Evolutionary conservation across 1,140 invertebrate species (phyloP).

Genomic region (Sinonovacula constricta): DNA sequence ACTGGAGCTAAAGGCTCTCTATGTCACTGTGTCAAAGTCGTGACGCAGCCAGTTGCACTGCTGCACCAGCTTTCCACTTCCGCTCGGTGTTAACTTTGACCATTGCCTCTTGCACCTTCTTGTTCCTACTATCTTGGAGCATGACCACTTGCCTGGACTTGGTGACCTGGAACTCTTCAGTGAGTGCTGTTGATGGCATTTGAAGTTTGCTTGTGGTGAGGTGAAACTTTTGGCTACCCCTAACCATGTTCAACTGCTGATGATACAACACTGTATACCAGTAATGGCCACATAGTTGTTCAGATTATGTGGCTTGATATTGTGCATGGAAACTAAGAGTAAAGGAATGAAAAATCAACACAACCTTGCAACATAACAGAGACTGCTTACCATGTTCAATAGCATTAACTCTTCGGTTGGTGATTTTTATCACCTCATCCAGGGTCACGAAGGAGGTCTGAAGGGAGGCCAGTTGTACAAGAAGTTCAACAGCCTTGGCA

Average conservation of each 20-base stretch:
- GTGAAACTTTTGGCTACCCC: background rate
- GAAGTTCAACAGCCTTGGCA: conserved; percentile 91
- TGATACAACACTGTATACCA: background rate
- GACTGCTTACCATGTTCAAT: conserved; percentile 94
- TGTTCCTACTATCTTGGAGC: background rate
- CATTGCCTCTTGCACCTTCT: background rate
- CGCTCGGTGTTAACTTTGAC: background rate
- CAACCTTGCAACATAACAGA: no score
- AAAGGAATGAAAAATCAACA: no score
- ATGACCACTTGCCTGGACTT: background rate
- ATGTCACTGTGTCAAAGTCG: background rate
- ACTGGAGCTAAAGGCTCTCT: no score
- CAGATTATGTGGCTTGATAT: background rate
- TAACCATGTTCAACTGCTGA: background rate
- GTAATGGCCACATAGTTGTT: background rate
- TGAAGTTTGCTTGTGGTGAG: background rate
- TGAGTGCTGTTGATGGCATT: background rate
- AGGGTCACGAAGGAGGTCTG: conserved; percentile 98
- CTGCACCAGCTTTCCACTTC: background rate
- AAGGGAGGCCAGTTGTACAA: conserved; percentile 96
- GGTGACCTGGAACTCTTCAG: background rate
- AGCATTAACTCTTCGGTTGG: conserved; percentile 99
- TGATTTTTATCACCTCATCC: conserved; percentile 98
- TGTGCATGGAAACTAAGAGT: background rate
- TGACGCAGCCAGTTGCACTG: background rate